Conservation (phyloP, 2,797 vertebrate species). For the Craterocephalus amniculus region DNA sequence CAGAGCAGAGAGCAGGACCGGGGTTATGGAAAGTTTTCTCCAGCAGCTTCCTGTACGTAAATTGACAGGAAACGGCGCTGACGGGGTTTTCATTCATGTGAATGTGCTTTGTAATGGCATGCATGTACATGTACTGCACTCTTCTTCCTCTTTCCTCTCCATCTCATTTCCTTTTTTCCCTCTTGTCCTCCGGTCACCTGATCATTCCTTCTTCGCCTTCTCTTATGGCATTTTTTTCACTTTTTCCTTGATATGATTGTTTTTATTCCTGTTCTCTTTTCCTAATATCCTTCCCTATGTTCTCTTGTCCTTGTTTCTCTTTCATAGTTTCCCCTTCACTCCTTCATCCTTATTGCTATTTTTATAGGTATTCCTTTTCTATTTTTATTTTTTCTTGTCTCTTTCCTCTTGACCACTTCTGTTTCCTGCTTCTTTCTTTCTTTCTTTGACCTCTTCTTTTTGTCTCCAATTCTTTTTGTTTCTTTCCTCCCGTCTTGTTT, state of each 20-base stretch:
- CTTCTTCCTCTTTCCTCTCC: neutral
- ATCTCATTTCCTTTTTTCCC: neutral
- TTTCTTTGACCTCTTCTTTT: neutral
- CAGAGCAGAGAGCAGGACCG: neutral
- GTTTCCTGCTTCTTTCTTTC: neutral
- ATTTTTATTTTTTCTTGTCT: neutral
- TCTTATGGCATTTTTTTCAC: too few species aligned
- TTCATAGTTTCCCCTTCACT: neutral
- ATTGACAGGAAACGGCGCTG: neutral
- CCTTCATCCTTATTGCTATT: neutral
- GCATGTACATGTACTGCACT: neutral
- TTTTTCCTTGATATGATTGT: neutral
- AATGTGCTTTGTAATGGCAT: neutral
- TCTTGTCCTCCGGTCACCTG: neutral
- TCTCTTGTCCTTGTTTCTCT: neutral
- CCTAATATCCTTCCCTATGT: too few species aligned
- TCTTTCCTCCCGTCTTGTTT: neutral
- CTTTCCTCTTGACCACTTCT: neutral
- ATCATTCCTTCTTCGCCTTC: neutral
- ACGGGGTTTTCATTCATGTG: slow-evolving; percentile 1
- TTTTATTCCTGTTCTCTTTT: neutral
- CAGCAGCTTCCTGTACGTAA: slow-evolving; percentile 2
- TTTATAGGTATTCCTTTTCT: neutral
- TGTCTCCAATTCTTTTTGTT: neutral
- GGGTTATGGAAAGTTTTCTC: slow-evolving; percentile 31